These are phyloP conservation scores for Syngnathus typhle DNA, from an alignment of 2,113 vertebrate species.

Conservation along the genomic window DNA sequence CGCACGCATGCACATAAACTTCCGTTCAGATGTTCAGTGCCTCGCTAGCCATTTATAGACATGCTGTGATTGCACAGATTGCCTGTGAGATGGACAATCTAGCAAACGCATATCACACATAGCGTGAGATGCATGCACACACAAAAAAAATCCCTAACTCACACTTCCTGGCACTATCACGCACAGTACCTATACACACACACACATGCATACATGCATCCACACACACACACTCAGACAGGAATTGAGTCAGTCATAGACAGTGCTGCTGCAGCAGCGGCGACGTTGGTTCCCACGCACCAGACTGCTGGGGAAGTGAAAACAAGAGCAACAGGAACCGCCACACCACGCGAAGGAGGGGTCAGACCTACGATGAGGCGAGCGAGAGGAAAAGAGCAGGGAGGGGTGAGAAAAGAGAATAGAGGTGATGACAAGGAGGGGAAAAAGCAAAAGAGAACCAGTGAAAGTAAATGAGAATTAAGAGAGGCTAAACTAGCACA, in stretches of 20 bases:
- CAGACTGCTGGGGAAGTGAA: conserved; percentile 67
- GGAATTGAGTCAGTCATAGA: conserved; percentile 34
- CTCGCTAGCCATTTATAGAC: conserved; percentile 44
- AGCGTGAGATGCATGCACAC: conserved; percentile 3
- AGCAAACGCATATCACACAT: conserved; percentile 3
- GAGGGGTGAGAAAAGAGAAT: conserved; percentile 38
- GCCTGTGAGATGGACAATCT: conserved; percentile 29
- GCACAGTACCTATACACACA: conserved; percentile 15
- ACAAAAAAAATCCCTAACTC: conserved; percentile 15
- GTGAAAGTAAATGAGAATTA: conserved; percentile 19
- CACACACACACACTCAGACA: conserved; percentile 12
- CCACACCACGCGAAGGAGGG: conserved; percentile 57
- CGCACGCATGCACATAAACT: conserved; percentile 19
- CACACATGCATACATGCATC: conserved; percentile 7
- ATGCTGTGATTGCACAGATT: conserved; percentile 42
- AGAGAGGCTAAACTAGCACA: conserved; percentile 18
- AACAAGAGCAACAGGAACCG: conserved; percentile 70
- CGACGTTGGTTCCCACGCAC: conserved; percentile 64
- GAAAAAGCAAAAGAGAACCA: conserved; percentile 9
- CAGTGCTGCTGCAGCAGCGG: conserved; percentile 33
- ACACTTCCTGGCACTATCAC: conserved; percentile 1
- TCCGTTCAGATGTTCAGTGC: conserved; percentile 26
- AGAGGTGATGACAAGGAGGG: conserved; percentile 35
- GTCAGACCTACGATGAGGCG: conserved; percentile 31
- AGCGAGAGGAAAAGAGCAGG: conserved; percentile 21